Evolutionary conservation across 2,888 invertebrate genomes (phyloP).

Genomic region (Eupithecia tripunctaria): DNA sequence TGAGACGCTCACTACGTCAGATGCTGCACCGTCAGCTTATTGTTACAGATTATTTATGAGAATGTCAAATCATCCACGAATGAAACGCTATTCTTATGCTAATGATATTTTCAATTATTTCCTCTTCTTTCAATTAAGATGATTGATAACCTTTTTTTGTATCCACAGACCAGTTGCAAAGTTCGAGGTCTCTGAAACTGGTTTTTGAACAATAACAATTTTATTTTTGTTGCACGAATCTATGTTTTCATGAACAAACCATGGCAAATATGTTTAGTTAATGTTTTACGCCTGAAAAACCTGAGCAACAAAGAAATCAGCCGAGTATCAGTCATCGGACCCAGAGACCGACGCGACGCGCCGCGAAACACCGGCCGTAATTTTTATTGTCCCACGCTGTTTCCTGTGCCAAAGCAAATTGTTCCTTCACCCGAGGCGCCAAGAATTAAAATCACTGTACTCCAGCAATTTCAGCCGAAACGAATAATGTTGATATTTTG

Average conservation of each 20-base stretch:
- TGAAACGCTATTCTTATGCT: slow-evolving; percentile 56
- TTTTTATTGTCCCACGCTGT: slow-evolving; percentile 74
- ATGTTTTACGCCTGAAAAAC: slow-evolving; percentile 56
- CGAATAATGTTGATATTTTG: slow-evolving; percentile 76
- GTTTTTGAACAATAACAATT: neutral
- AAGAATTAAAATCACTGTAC: slow-evolving; percentile 67
- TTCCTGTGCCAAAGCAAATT: slow-evolving; percentile 62
- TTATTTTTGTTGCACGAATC: slow-evolving; percentile 15
- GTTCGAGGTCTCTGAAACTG: neutral
- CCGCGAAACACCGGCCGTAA: slow-evolving; percentile 74
- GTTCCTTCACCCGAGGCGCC: slow-evolving; percentile 63
- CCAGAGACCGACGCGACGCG: slow-evolving; percentile 69
- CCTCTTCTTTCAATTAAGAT: slow-evolving; percentile 55
- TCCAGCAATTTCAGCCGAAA: slow-evolving; percentile 64
- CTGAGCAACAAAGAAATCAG: slow-evolving; percentile 72
- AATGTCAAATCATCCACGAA: slow-evolving; percentile 55
- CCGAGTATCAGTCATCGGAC: slow-evolving; percentile 76
- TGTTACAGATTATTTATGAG: slow-evolving; percentile 47
- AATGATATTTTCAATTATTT: slow-evolving; percentile 61
- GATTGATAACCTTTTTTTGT: slow-evolving; percentile 39
- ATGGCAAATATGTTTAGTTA: slow-evolving; percentile 29
- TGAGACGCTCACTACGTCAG: slow-evolving; percentile 45
- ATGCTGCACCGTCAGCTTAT: slow-evolving; percentile 61
- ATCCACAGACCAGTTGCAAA: neutral
- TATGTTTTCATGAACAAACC: slow-evolving; percentile 17